These are phyloP conservation scores for Xenopus petersii DNA, from an alignment of 2,797 vertebrate species.

Conservation along the genomic window DNA sequence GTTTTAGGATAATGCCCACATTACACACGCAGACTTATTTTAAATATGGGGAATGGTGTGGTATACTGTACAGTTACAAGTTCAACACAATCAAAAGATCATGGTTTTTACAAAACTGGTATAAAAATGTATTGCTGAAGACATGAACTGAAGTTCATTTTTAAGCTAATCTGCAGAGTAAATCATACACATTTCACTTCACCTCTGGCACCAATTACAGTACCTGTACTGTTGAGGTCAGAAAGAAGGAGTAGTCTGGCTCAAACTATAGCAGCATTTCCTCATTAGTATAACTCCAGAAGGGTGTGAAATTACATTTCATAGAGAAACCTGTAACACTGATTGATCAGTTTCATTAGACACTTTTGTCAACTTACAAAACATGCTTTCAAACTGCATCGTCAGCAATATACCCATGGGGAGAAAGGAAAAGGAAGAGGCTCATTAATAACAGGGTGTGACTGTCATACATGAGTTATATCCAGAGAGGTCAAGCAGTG, in stretches of 20 bases:
- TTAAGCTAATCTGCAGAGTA: neutral
- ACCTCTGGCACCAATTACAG: conserved; percentile 22
- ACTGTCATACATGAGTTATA: conserved; percentile 29
- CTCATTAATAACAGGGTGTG: conserved; percentile 38
- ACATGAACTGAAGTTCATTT: neutral
- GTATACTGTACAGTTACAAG: no score
- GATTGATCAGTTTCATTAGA: conserved; percentile 31
- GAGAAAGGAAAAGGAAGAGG: neutral
- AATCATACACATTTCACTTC: neutral
- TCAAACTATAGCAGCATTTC: conserved; percentile 14
- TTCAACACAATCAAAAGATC: no score
- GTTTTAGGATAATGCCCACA: no score
- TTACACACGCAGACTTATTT: no score
- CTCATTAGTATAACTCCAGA: conserved; percentile 3
- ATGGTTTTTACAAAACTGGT: no score
- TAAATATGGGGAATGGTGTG: no score
- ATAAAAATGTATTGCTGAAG: neutral
- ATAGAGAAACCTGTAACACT: conserved; percentile 20
- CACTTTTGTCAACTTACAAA: conserved; percentile 31
- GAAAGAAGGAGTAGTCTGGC: neutral
- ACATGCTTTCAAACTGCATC: conserved; percentile 17
- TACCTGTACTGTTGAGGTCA: conserved; percentile 26
- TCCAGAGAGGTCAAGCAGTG: conserved; percentile 23
- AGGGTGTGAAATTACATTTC: conserved; percentile 19
- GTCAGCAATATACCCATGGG: conserved; percentile 14